Base-by-base conservation (phyloP, 2,113 vertebrate species). In the Hucho hucho region DNA sequence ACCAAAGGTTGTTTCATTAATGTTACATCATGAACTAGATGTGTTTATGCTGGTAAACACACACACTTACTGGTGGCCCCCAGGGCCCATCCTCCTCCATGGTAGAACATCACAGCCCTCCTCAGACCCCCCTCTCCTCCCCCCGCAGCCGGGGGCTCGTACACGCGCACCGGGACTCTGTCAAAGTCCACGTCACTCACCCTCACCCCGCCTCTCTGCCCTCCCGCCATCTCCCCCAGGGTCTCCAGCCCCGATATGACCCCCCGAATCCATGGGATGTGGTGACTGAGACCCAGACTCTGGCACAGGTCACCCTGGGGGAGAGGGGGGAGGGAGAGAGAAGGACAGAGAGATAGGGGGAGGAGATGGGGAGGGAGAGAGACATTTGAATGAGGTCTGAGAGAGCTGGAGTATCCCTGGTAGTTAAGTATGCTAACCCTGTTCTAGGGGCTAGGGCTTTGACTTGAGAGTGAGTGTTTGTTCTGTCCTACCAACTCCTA, bases 71-170 rank as follows among this genome's bases (percentile, higher is more conserved):
- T 97, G 87, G 90, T 88, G 47, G 93, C 94, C 53, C 95, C 95
- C 69, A 98, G 12, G 5, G 95, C 94, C 98, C 98, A 99, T 83
- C 97, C 98, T n/a, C 97, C 98, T 80, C 98, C 98, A 0, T 98
- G 97, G 75, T 96, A 88, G 69, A 87, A 99, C 84, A 98, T 29
- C 46, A 99, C 24, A 0, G 94, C 90, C 74, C 95, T 94, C 85
- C 89, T 95, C 80, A 97, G 90, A 0, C 79, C 87, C 49, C 89
- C 91, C 46, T 92, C 88, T 0, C 72, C 78, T 79, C 87, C 90
- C 0, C 47, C 47, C 3, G 0, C 47, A 3, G 85, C 84, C 0
- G 86, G 81, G 20, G 95, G 95, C 80, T 96, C 93, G 49, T 95
- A 99, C n/a, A 98, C 91, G 26, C 96, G 87, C 74, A 98, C 97